Percentiles rank a stretch among this genome's conserved stretches.
phyloP scores from a whole-genome alignment of 2,888 invertebrate genomes.

The Melipona beecheii region DNA sequence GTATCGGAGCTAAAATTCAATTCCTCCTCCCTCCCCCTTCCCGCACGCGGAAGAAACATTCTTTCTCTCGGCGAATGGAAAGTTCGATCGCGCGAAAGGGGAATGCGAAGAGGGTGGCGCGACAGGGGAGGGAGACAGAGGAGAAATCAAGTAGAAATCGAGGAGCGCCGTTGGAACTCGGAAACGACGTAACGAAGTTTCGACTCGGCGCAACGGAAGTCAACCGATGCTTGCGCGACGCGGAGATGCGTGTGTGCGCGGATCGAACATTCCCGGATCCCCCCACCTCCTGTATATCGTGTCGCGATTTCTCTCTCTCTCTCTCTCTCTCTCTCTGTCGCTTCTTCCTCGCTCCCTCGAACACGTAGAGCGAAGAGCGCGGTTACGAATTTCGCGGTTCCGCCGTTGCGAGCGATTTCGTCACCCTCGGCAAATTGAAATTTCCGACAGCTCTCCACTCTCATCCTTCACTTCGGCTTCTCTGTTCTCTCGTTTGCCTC shows the following conservation, averaged over 20 bases:
- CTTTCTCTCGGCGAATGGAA: conserved; percentile 53
- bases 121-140: conserved; percentile 6
- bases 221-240: conserved; percentile 60
- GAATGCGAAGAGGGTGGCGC: not conserved
- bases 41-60: conserved; percentile 44
- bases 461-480: conserved; percentile 8
- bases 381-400: conserved; percentile 52
- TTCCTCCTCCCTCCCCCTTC: conserved; percentile 15
- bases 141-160: conserved; percentile 67
- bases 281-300: not conserved
- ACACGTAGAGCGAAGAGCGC: conserved; percentile 34
- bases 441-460: conserved; percentile 56
- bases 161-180: conserved; percentile 61
- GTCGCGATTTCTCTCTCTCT: conserved; percentile 12
- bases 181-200: conserved; percentile 72
- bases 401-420: conserved; percentile 48
- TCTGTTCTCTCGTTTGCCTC: not conserved
- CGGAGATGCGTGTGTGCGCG: conserved; percentile 30
- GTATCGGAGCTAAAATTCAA: conserved; percentile 65
- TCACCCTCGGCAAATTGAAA: conserved; percentile 69
- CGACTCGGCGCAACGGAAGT: conserved; percentile 65
- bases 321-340: not conserved
- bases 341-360: not conserved
- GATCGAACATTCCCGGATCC: conserved; percentile 8
- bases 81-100: conserved; percentile 45